These are phyloP conservation scores for Heterocephalus glaber DNA, from an alignment of 2,113 vertebrate species.

Conservation along the genomic window DNA sequence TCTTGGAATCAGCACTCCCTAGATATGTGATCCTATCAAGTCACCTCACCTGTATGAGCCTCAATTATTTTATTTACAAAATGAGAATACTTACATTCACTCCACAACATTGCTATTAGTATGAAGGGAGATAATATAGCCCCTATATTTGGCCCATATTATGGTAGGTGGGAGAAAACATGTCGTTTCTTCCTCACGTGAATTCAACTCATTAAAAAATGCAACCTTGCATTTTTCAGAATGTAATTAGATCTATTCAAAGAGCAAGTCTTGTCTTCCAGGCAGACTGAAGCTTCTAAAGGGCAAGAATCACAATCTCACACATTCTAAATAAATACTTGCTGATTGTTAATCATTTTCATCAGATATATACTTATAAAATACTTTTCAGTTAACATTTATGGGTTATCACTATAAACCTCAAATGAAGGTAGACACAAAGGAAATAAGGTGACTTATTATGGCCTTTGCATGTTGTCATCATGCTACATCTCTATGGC, in stretches of 20 bases:
- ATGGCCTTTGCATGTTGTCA: neutral
- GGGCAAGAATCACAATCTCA: neutral
- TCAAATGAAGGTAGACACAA: neutral
- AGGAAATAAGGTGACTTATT: neutral
- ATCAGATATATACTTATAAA: neutral
- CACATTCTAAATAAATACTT: neutral
- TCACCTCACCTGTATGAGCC: neutral
- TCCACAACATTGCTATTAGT: neutral
- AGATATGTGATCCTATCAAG: neutral
- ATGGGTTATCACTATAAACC: neutral
- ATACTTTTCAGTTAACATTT: neutral
- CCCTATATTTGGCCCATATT: too few species aligned
- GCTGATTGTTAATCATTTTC: neutral
- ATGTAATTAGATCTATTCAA: conserved; percentile 3
- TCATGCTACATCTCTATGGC: accelerated
- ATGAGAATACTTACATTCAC: neutral
- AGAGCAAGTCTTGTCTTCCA: neutral
- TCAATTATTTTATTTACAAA: neutral
- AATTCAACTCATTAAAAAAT: neutral
- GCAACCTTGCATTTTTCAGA: neutral
- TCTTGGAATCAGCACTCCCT: neutral
- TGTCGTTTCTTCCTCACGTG: neutral
- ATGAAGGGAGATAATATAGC: neutral
- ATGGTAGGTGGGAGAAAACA: neutral
- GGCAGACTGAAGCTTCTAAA: neutral